Conservation (phyloP, 2,113 vertebrate species). For the Labrus mixtus region DNA sequence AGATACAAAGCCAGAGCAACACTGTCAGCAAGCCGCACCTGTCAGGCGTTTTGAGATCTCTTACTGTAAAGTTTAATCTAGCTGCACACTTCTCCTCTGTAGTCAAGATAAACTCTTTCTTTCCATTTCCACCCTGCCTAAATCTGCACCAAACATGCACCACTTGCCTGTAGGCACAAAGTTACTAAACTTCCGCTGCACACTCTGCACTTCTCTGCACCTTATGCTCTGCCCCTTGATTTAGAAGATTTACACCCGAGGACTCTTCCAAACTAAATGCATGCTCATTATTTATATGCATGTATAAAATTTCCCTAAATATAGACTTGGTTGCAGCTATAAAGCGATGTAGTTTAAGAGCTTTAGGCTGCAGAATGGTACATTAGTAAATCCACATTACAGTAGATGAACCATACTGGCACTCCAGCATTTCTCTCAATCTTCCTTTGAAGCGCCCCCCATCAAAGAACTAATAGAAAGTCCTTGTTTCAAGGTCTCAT, state of each 20-base stretch:
- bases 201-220: background rate
- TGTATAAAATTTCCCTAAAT: background rate
- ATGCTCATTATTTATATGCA: background rate
- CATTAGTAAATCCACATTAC: background rate
- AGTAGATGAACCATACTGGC: background rate
- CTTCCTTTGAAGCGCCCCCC: too few species aligned
- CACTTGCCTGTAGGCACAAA: background rate
- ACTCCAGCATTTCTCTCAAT: background rate
- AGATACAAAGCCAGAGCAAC: too few species aligned
- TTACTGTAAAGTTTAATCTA: background rate
- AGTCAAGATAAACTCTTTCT: too few species aligned
- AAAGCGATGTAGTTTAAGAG: background rate
- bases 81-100: background rate
- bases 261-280: background rate
- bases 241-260: background rate
- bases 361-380: background rate
- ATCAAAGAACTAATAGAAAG: background rate
- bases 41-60: too few species aligned
- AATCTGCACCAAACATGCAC: background rate
- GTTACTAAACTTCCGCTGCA: background rate
- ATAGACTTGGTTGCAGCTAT: background rate
- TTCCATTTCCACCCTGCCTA: background rate
- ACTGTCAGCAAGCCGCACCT: too few species aligned
- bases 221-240: background rate
- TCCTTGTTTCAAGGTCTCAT: too few species aligned